These are phyloP conservation scores for Cistogaster globosa DNA, from an alignment of 2,888 invertebrate species.

Conservation along the genomic window DNA sequence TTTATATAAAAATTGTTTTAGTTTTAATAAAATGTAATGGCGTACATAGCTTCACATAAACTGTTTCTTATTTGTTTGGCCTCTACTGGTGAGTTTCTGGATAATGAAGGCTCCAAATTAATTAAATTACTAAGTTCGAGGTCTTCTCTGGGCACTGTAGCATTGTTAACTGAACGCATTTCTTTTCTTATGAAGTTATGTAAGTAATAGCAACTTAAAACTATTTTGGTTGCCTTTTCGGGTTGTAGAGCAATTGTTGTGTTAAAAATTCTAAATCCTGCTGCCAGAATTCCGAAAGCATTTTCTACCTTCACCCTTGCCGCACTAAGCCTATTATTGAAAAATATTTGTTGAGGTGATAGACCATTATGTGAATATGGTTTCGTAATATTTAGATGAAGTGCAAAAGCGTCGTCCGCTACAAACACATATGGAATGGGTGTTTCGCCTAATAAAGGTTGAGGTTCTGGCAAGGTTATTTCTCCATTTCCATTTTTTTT, in stretches of 20 bases:
- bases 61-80: conserved; percentile 15
- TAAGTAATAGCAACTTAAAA: conserved; percentile 60
- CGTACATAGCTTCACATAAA: conserved; percentile 17
- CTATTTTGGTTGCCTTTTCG: conserved; percentile 48
- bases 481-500: conserved; percentile 23
- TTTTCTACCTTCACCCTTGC: conserved; percentile 55
- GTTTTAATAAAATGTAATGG: background rate
- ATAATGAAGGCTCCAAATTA: conserved; percentile 4
- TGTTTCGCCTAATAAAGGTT: conserved; percentile 32
- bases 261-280: conserved; percentile 47
- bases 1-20: background rate
- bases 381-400: conserved; percentile 49
- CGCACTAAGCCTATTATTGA: conserved; percentile 1
- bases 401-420: conserved; percentile 48
- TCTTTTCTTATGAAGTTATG: conserved; percentile 56
- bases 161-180: conserved; percentile 41
- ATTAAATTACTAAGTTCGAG: background rate
- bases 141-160: background rate
- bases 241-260: conserved; percentile 18
- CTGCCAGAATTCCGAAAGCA: conserved; percentile 57
- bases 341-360: conserved; percentile 36
- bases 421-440: conserved; percentile 49
- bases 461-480: conserved; percentile 43
- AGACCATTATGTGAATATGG: conserved; percentile 51
- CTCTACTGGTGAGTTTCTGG: conserved; percentile 3